A percentile compares a stretch with the other conserved stretches of the same genome.
Conservation (phyloP, 2,888 invertebrate genomes). For the Hesperia comma region DNA sequence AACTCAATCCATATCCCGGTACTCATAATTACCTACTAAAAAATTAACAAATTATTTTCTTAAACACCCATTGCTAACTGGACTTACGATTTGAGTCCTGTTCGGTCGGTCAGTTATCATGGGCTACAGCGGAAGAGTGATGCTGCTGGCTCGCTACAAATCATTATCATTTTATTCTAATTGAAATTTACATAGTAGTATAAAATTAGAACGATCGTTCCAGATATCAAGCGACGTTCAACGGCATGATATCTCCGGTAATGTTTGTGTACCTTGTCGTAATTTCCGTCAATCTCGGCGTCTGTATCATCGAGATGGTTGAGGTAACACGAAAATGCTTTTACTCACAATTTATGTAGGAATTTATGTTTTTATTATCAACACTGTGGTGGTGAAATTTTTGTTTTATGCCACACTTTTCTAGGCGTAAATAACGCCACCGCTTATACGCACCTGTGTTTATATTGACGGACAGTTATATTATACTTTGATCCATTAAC, state of each 20-base stretch:
- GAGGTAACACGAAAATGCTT: conserved; percentile 51
- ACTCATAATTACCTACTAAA: no score
- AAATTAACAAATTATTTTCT: no score
- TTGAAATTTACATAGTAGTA: background rate
- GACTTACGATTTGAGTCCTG: no score
- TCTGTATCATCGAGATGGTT: conserved; percentile 63
- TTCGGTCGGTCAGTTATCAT: no score
- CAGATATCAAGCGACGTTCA: conserved; percentile 60
- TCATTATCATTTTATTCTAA: no score
- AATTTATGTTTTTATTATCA: conserved; percentile 16
- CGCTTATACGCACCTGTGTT: no score
- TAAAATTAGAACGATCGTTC: conserved; percentile 41
- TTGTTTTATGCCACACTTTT: background rate
- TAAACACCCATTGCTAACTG: no score
- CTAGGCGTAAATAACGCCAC: background rate
- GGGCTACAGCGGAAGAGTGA: no score
- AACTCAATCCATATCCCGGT: no score
- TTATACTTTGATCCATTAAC: no score
- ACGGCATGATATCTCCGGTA: conserved; percentile 58
- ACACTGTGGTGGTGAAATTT: conserved; percentile 3
- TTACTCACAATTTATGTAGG: conserved; percentile 21
- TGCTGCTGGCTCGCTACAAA: no score
- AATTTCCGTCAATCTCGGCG: conserved; percentile 64
- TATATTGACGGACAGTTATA: no score
- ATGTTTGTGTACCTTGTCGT: conserved; percentile 68